Evolutionary conservation across 2,113 vertebrate species (phyloP).

Genomic region (Sinosuthora webbiana): DNA sequence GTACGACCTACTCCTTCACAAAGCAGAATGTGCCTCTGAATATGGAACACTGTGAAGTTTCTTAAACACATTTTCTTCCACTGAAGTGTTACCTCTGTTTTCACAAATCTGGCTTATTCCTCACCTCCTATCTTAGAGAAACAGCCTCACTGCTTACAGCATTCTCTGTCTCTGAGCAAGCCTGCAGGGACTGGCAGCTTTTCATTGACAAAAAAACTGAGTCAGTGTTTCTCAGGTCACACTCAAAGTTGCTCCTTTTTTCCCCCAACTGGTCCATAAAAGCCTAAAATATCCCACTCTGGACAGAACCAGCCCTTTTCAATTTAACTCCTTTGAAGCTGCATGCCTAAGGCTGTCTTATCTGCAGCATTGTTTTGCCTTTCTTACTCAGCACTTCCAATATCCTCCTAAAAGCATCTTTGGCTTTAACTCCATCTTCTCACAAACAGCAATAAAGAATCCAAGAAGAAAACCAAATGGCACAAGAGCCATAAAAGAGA

Average conservation of each 20-base stretch:
- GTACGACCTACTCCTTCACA: not conserved
- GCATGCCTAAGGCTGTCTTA: not conserved
- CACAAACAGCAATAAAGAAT: not conserved
- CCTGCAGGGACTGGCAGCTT: conserved; percentile 20
- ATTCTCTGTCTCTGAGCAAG: not conserved
- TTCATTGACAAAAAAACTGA: not conserved
- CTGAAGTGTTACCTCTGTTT: not conserved
- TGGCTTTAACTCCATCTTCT: not conserved
- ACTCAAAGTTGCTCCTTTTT: not conserved
- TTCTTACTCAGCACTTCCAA: not conserved
- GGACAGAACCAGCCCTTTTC: not conserved
- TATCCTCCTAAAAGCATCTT: not conserved
- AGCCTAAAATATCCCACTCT: not conserved
- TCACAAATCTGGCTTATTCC: not conserved
- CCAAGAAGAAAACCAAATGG: conserved; percentile 22
- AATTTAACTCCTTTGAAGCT: not conserved
- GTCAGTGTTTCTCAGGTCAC: not conserved
- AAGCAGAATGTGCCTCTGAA: not conserved
- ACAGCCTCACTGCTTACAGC: not conserved
- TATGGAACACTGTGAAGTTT: not conserved
- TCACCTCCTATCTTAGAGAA: not conserved
- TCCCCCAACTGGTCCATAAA: not conserved
- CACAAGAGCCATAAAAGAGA: not conserved
- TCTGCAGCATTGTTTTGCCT: not conserved
- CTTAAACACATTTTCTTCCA: not conserved